phyloP scores from a whole-genome alignment of 2,888 invertebrate species.

The Carcina quercana region DNA sequence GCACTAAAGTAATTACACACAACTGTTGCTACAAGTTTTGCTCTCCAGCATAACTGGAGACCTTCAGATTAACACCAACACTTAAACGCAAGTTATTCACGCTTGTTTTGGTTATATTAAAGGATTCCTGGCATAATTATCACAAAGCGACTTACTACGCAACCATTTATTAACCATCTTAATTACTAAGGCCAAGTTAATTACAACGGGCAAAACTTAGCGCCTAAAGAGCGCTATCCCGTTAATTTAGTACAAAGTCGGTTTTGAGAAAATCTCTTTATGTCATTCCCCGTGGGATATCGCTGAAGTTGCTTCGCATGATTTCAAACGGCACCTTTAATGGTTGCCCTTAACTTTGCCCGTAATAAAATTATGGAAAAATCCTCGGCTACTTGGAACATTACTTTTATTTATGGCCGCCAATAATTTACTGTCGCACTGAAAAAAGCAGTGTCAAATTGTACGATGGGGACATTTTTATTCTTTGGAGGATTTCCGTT shows the following conservation, averaged over 20 bases:
- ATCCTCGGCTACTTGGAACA: conserved; percentile 55
- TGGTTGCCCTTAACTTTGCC: conserved; percentile 44
- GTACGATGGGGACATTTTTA: conserved; percentile 42
- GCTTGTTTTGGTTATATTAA: conserved; percentile 65
- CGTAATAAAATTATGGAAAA: conserved; percentile 65
- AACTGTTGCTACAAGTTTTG: conserved; percentile 32
- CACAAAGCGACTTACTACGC: conserved; percentile 64
- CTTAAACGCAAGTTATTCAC: conserved; percentile 44
- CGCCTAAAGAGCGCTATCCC: conserved; percentile 60
- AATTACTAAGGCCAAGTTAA: conserved; percentile 70
- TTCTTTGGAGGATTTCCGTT: conserved; percentile 25
- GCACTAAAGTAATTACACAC: conserved; percentile 30
- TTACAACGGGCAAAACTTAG: conserved; percentile 64
- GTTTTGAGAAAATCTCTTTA: conserved; percentile 51
- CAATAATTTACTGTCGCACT: conserved; percentile 58
- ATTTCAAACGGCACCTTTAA: conserved; percentile 49
- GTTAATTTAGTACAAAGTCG: conserved; percentile 55
- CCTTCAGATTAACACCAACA: conserved; percentile 46
- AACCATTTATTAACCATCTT: conserved; percentile 71
- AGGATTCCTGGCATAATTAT: conserved; percentile 67
- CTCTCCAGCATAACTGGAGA: conserved; percentile 40
- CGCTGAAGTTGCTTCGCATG: conserved; percentile 38
- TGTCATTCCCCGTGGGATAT: conserved; percentile 46
- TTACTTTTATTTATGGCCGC: conserved; percentile 61
- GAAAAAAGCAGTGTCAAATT: conserved; percentile 49